phyloP scores from a whole-genome alignment of 1,140 invertebrate genomes.

The Octopus bimaculoides region DNA sequence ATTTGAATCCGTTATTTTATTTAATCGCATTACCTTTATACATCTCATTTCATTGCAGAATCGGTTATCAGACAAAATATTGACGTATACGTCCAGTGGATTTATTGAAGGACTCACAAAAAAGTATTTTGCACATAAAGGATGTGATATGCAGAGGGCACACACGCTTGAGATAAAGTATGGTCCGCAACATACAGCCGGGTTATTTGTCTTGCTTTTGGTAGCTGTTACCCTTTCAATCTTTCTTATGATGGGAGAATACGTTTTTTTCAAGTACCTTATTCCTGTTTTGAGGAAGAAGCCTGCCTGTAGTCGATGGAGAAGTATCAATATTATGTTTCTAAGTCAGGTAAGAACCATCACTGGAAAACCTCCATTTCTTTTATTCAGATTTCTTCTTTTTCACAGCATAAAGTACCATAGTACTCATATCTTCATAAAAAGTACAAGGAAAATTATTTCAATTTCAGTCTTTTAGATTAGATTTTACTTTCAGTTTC shows the following conservation, averaged over 20 bases:
- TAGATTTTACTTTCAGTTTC: no score
- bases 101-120: constrained; percentile 4
- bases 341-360: constrained; percentile 2
- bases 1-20: no score
- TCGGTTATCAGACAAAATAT: constrained; percentile 8
- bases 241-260: neutral
- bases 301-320: neutral
- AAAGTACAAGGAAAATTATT: no score
- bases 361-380: neutral
- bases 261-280: constrained; percentile 8
- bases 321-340: constrained; percentile 6
- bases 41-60: neutral
- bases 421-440: neutral
- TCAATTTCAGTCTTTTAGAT: no score
- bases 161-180: neutral
- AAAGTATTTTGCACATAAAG: neutral
- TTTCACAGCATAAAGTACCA: neutral
- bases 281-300: constrained; percentile 5
- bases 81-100: constrained; percentile 9
- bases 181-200: constrained; percentile 2
- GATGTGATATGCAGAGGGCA: neutral
- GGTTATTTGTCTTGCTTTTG: neutral
- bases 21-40: no score
- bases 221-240: constrained; percentile 7
- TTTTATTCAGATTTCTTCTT: neutral